phyloP scores from a whole-genome alignment of 2,888 invertebrate species.

The Pammene aurita region DNA sequence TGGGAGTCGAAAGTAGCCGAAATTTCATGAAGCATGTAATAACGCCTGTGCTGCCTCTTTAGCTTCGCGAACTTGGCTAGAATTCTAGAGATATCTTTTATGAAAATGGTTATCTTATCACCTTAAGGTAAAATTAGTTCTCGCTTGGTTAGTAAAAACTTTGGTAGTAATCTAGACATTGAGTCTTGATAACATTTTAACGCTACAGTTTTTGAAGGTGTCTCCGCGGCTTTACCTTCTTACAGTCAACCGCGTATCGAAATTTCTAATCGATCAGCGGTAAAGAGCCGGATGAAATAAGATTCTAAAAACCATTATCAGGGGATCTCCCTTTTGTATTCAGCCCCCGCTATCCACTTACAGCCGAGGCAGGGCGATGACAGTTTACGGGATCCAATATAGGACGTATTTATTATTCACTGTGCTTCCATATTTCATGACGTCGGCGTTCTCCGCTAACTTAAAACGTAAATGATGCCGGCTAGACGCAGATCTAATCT shows the following conservation, averaged over 20 bases:
- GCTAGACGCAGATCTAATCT: slow-evolving; percentile 47
- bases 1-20: too few relatives aligned
- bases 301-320: slow-evolving; percentile 61
- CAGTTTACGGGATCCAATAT: slow-evolving; percentile 63
- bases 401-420: slow-evolving; percentile 68
- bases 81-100: not conserved
- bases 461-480: slow-evolving; percentile 58
- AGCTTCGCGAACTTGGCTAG: too few relatives aligned
- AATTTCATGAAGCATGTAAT: too few relatives aligned
- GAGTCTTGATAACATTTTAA: not conserved
- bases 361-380: slow-evolving; percentile 55
- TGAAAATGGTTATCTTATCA: slow-evolving; percentile 1
- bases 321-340: slow-evolving; percentile 57
- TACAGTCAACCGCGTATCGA: slow-evolving; percentile 31
- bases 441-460: slow-evolving; percentile 57
- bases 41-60: too few relatives aligned
- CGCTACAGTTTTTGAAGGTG: slow-evolving; percentile 9
- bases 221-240: slow-evolving; percentile 6
- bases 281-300: slow-evolving; percentile 56
- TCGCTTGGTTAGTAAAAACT: not conserved
- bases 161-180: not conserved
- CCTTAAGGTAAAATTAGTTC: not conserved
- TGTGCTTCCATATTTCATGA: slow-evolving; percentile 63
- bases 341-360: slow-evolving; percentile 56
- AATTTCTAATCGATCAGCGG: slow-evolving; percentile 56